These are phyloP conservation scores for Pseudococcus longispinus DNA, from an alignment of 2,888 invertebrate species.

Conservation along the genomic window DNA sequence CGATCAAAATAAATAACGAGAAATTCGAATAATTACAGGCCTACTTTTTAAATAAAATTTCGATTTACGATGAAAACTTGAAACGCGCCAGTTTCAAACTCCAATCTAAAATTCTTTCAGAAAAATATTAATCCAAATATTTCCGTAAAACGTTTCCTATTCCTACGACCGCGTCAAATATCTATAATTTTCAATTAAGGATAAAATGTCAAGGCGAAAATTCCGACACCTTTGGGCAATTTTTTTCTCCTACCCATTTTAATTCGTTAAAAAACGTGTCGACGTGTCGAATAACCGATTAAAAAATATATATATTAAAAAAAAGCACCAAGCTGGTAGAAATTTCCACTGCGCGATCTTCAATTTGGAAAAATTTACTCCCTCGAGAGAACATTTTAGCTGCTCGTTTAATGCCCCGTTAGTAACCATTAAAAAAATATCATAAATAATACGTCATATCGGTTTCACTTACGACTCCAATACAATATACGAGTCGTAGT, in stretches of 20 bases:
- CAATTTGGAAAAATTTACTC: not conserved
- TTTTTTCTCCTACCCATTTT: not conserved
- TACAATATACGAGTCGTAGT: not conserved
- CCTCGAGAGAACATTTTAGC: not conserved
- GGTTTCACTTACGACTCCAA: not conserved
- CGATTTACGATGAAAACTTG: not conserved
- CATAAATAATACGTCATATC: not conserved
- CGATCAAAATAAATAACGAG: not conserved
- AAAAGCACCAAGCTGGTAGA: not conserved
- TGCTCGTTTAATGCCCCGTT: not conserved
- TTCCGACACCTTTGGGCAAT: not conserved
- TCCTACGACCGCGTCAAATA: not conserved
- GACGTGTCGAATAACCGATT: not conserved
- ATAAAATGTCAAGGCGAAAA: not conserved
- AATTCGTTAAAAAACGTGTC: not conserved
- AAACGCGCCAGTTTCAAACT: not conserved
- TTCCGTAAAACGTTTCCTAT: not conserved
- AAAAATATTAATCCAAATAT: not conserved
- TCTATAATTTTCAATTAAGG: not conserved
- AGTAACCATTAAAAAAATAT: not conserved
- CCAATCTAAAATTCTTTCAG: not conserved
- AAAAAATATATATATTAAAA: not conserved
- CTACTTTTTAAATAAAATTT: not conserved
- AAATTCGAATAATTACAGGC: not conserved
- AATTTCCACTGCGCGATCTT: not conserved